Conservation (phyloP, 2,113 vertebrate genomes). For the Dasypus novemcinctus region DNA sequence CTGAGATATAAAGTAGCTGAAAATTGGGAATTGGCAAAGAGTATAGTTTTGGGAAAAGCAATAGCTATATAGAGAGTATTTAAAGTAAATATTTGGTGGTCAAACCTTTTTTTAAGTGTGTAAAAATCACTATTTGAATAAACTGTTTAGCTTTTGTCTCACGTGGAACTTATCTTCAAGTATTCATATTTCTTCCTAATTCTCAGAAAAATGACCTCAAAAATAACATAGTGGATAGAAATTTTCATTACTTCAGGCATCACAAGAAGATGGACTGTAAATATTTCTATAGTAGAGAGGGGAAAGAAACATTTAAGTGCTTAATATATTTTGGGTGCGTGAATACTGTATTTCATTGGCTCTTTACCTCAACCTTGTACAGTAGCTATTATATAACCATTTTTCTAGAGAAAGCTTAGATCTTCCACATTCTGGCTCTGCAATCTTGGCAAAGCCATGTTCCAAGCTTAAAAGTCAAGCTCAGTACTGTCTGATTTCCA, state of each 20-base stretch:
- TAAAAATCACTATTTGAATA: neutral
- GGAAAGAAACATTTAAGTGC: neutral
- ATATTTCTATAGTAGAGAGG: neutral
- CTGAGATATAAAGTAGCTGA: neutral
- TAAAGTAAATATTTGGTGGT: neutral
- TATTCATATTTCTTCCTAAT: neutral
- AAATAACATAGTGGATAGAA: neutral
- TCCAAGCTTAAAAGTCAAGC: neutral
- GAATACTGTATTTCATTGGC: neutral
- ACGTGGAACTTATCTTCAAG: neutral
- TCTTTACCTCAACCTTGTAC: neutral
- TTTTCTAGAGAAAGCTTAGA: neutral
- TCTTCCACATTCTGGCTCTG: neutral
- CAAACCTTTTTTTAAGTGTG: neutral
- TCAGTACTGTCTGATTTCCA: neutral
- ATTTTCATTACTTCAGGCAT: neutral
- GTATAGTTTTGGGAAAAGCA: neutral
- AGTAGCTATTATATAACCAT: neutral
- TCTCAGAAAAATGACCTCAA: neutral
- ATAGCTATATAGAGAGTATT: neutral
- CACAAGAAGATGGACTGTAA: neutral
- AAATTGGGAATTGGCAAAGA: neutral
- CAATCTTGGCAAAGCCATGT: neutral
- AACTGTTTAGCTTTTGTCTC: neutral
- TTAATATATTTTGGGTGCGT: neutral